phyloP scores from a whole-genome alignment of 2,888 invertebrate species.

The Congeria kusceri region DNA sequence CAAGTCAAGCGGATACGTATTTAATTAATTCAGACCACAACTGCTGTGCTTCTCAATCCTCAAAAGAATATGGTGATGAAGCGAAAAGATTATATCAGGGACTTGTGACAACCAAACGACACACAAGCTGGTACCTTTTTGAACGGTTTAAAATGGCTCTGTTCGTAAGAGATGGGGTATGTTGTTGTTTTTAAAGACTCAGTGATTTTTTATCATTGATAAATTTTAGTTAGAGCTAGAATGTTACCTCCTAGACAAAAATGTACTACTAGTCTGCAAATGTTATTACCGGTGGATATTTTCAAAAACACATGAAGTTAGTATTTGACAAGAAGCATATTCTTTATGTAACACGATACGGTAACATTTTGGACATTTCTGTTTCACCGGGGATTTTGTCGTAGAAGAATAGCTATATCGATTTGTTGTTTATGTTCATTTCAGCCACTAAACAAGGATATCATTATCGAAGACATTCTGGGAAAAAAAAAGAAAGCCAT shows the following conservation, averaged over 20 bases:
- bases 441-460: conserved; percentile 41
- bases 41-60: not conserved
- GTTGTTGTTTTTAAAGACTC: not conserved
- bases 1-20: too few species aligned
- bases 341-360: too few species aligned
- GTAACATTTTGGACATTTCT: too few species aligned
- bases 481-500: conserved; percentile 40
- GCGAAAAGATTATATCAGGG: not conserved
- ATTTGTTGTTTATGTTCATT: not conserved
- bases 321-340: too few species aligned
- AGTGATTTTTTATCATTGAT: too few species aligned
- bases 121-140: not conserved
- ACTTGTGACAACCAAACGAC: not conserved
- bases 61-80: not conserved
- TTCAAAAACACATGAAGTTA: too few species aligned
- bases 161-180: not conserved
- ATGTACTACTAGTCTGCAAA: too few species aligned
- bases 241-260: too few species aligned
- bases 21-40: not conserved
- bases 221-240: too few species aligned
- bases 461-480: conserved; percentile 44
- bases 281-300: too few species aligned
- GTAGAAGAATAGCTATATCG: not conserved
- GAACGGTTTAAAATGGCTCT: not conserved
- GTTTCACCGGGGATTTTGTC: too few species aligned